Percentiles rank a stretch among this genome's conserved stretches.
Evolutionary conservation across 1,140 invertebrate genomes (phyloP).

Genomic region (Trichonephila clavata): DNA sequence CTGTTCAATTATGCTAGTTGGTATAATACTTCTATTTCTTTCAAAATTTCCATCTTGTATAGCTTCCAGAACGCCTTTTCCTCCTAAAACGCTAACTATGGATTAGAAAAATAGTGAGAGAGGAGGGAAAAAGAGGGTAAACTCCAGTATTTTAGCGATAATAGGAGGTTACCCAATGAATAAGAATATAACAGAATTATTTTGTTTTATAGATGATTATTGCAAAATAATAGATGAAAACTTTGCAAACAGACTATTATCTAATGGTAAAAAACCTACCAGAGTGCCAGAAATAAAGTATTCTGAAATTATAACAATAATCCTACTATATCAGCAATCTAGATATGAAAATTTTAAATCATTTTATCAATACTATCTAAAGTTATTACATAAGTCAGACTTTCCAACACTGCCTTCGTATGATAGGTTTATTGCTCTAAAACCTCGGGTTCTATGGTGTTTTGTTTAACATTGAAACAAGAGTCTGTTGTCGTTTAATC

Average conservation of each 20-base stretch:
- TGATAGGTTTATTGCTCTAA: slow-evolving; percentile 56
- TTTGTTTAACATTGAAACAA: too few species aligned
- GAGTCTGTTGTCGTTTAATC: too few species aligned
- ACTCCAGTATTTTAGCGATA: neutral
- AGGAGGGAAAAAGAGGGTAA: neutral
- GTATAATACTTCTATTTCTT: too few species aligned
- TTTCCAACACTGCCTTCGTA: slow-evolving; percentile 51
- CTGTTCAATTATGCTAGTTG: too few species aligned
- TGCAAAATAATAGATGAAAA: slow-evolving; percentile 41
- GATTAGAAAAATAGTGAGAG: neutral
- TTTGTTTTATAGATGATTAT: slow-evolving; percentile 58
- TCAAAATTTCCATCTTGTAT: too few species aligned
- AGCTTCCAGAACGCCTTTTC: too few species aligned
- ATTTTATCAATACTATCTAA: slow-evolving; percentile 36
- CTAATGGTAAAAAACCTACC: slow-evolving; percentile 47
- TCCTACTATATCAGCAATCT: too few species aligned
- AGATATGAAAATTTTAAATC: slow-evolving; percentile 38
- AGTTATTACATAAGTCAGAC: neutral
- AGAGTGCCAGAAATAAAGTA: neutral
- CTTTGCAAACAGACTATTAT: slow-evolving; percentile 24
- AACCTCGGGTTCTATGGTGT: slow-evolving; percentile 50
- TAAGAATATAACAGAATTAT: slow-evolving; percentile 64
- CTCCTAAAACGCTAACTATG: too few species aligned
- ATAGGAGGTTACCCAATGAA: slow-evolving; percentile 20
- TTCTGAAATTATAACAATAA: too few species aligned